phyloP scores from a whole-genome alignment of 2,888 invertebrate genomes.

The Cecidostiba fungosa region DNA sequence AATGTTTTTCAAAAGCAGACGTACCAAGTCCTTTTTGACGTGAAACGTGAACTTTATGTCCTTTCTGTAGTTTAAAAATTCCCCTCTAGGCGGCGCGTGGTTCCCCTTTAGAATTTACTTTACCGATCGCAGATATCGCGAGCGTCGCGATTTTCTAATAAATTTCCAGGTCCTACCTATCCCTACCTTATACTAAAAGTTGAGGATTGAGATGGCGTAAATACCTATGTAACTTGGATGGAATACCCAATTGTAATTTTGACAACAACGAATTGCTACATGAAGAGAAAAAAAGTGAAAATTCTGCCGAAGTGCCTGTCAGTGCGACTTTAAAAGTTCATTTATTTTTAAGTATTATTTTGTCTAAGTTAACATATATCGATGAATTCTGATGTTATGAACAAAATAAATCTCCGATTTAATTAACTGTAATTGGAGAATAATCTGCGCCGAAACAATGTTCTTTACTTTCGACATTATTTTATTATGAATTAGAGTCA shows the following conservation, averaged over 20 bases:
- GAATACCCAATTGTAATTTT: not conserved
- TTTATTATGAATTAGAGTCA: not conserved
- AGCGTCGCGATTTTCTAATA: too few species aligned
- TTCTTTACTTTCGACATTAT: not conserved
- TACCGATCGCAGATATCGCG: too few species aligned
- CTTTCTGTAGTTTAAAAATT: too few species aligned
- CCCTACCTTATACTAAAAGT: not conserved
- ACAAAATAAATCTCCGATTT: not conserved
- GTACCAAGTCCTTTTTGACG: not conserved
- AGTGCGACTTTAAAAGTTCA: not conserved
- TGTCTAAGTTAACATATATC: not conserved
- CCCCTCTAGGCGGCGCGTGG: too few species aligned
- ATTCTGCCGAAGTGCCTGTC: not conserved
- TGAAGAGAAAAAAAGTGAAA: not conserved
- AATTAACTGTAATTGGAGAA: not conserved
- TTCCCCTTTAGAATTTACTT: too few species aligned
- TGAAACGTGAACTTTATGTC: too few species aligned
- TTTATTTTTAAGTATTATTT: not conserved
- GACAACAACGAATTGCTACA: not conserved
- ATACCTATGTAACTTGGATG: not conserved
- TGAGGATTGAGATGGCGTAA: not conserved
- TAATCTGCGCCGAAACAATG: not conserved
- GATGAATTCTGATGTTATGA: not conserved
- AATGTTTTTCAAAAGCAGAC: slow-evolving; percentile 48
- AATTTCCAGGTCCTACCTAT: too few species aligned